Evolutionary conservation across 2,797 vertebrate species (phyloP).

Genomic region (Bufotes viridis): DNA sequence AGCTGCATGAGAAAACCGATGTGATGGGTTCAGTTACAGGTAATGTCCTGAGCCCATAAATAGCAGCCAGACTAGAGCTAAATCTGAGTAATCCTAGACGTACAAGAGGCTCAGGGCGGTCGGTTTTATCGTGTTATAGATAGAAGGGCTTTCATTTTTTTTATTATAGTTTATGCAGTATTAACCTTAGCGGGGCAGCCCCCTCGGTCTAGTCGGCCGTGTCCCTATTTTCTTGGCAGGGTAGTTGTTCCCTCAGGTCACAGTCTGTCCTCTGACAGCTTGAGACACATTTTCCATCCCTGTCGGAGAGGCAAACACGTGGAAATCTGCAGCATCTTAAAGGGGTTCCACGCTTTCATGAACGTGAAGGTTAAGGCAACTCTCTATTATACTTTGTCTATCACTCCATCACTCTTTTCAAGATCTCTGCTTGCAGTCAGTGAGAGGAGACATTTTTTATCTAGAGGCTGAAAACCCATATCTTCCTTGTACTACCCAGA

Average conservation of each 20-base stretch:
- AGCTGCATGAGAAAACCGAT: not conserved
- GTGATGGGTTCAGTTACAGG: slow-evolving; percentile 13
- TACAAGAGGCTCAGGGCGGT: not conserved
- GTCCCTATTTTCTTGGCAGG: not conserved
- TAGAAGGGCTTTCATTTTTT: slow-evolving; percentile 14
- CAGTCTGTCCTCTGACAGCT: not conserved
- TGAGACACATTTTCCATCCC: not conserved
- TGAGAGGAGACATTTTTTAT: no score
- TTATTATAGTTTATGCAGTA: slow-evolving; percentile 19
- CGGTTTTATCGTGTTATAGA: slow-evolving; percentile 8
- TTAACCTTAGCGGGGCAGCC: not conserved
- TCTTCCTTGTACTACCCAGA: no score
- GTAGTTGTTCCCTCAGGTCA: not conserved
- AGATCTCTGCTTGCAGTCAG: no score
- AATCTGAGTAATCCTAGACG: slow-evolving; percentile 24
- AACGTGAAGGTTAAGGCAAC: not conserved
- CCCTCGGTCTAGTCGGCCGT: not conserved
- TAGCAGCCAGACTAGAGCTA: slow-evolving; percentile 25
- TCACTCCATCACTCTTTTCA: no score
- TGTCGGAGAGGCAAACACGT: not conserved
- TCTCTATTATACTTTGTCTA: no score
- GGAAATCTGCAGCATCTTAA: not conserved
- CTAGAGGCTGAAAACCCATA: no score
- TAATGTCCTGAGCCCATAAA: slow-evolving; percentile 14
- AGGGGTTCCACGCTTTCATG: not conserved